A percentile compares a stretch with the other conserved stretches of the same genome.
Conservation (phyloP, 2,797 vertebrate species). For the Anguilla marmorata region DNA sequence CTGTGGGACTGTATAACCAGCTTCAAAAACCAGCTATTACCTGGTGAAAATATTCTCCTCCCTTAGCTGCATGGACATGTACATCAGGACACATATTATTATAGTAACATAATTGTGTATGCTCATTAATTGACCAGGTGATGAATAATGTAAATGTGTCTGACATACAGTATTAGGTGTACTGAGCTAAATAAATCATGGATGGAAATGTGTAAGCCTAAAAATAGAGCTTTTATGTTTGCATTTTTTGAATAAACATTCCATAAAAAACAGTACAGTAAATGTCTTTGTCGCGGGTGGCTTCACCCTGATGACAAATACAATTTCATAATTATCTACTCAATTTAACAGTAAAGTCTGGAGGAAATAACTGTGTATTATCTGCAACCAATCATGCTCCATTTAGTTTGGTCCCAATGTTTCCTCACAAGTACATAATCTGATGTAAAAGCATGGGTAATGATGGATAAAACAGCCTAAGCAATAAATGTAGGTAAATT, state of each 20-base stretch:
- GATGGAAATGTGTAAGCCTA: background rate
- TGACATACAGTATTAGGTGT: constrained; percentile 8
- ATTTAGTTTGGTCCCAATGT: background rate
- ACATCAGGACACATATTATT: background rate
- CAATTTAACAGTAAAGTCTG: constrained; percentile 29
- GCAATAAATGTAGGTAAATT: background rate
- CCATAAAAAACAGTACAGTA: constrained; percentile 1
- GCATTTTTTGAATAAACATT: background rate
- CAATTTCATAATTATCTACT: constrained; percentile 23
- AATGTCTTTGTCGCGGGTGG: constrained; percentile 26
- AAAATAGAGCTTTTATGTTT: background rate
- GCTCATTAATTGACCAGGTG: background rate
- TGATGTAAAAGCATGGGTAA: background rate
- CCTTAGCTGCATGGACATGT: no score
- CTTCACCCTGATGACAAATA: constrained; percentile 5
- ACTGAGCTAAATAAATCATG: background rate
- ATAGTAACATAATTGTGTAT: background rate
- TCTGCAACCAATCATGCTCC: constrained; percentile 9
- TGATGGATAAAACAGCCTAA: background rate
- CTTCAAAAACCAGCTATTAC: no score
- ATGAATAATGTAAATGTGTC: constrained; percentile 8
- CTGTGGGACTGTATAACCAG: no score
- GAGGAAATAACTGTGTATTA: background rate
- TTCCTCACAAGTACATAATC: background rate
- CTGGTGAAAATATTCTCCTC: no score